Conservation (phyloP, 2,113 vertebrate species). For the Bufo bufo region DNA sequence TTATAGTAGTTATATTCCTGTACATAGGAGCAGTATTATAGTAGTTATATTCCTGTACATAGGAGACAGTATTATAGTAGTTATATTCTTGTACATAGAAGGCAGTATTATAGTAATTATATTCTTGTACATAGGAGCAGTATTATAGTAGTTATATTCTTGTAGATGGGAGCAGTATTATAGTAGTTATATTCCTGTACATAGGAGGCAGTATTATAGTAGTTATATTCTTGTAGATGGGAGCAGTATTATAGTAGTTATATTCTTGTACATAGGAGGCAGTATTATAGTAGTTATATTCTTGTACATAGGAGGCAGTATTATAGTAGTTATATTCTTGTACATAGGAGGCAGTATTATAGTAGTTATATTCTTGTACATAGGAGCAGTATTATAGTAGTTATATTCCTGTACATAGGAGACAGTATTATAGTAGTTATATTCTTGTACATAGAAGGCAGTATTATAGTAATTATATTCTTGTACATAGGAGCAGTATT, state of each 20-base stretch:
- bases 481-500: not conserved
- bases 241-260: not conserved
- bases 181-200: no score
- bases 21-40: not conserved
- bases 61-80: not conserved
- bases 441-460: not conserved
- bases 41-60: not conserved
- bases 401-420: slow-evolving; percentile 7
- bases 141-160: not conserved
- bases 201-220: no score
- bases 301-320: not conserved
- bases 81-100: not conserved
- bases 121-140: no score
- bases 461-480: slow-evolving; percentile 4
- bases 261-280: no score
- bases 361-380: not conserved
- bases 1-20: slow-evolving; percentile 15
- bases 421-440: slow-evolving; percentile 12
- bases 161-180: not conserved
- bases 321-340: not conserved
- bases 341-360: not conserved
- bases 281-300: not conserved
- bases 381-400: not conserved
- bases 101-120: not conserved
- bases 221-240: not conserved